Evolutionary conservation across 1,140 invertebrate genomes (phyloP), one percentile per base, ranked within the genome.

Genomic region (Melanaphis sacchari): DNA sequence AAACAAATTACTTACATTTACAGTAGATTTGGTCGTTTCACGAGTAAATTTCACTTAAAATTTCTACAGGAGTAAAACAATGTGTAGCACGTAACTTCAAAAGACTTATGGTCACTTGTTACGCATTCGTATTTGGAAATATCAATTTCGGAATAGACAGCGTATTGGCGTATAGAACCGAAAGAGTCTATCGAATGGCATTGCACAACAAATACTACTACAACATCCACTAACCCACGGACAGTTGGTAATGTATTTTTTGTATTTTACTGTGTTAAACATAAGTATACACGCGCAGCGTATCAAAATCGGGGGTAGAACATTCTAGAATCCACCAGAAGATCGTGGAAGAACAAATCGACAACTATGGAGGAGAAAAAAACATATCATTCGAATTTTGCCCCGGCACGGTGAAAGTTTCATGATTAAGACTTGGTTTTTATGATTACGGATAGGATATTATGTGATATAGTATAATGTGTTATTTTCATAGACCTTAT

Each of bases 311-410:
- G 6, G 36, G 36, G 18, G 43, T 38, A 93, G 91, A 93, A 93
- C 41, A 31, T 93, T 93, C 91, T 93, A 93, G 91, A 93, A 93
- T 85, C 46, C 24, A 26, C 91, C 81, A 93, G 91, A 93, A 93
- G 15, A 84, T 1, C 81, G 38, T 93, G 91, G 91, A 93, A 41
- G 43, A 52, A 41, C 8, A 93, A 84, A 41, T 18, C 2, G 3
- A 3, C 1, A 2, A 36, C 21, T n/a, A n/a, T 93, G 91, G 46
- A 85, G 9, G 21, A 49, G 31, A 87, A 85, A 85, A 22, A 38
- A 2, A 38, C 36, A 7, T 36, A 82, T 6, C 6, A 38, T 24
- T 21, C 46, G 46, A 49, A 49, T 49, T 49, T 49, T 49, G 15
- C 18, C 18, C 46, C 1, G 15, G 46, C 46, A 18, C 15, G 46